Conservation (phyloP, 2,797 vertebrate genomes). For the Sarcophilus harrisii region DNA sequence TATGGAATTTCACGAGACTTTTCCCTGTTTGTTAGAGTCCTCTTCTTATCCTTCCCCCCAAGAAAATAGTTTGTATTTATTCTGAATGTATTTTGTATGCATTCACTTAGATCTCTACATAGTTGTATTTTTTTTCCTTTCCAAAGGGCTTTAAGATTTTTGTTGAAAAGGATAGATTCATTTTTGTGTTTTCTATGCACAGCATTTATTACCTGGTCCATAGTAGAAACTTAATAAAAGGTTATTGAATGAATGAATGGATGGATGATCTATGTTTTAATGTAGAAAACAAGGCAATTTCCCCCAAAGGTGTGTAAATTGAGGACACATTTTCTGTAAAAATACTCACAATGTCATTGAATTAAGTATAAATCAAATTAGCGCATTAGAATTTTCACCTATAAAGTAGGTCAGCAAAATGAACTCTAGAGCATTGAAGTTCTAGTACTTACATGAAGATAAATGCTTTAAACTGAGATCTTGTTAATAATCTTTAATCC, state of each 20-base stretch:
- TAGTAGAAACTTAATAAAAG: neutral
- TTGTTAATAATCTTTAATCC: neutral
- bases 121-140: neutral
- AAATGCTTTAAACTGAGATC: neutral
- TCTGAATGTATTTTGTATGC: neutral
- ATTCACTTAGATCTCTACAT: neutral
- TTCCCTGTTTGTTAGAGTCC: neutral
- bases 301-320: neutral
- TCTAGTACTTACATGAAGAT: neutral
- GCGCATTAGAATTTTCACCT: neutral
- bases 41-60: neutral
- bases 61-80: neutral
- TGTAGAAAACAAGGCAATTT: neutral
- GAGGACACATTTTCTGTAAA: neutral
- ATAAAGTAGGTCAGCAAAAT: neutral
- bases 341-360: neutral
- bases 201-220: neutral
- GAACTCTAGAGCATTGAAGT: neutral
- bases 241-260: neutral
- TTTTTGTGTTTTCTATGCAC: neutral
- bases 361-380: neutral
- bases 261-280: neutral
- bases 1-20: neutral
- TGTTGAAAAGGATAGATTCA: neutral
- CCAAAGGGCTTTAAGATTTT: neutral